Conservation (phyloP, 2,113 vertebrate species). For the Alouatta palliata region DNA sequence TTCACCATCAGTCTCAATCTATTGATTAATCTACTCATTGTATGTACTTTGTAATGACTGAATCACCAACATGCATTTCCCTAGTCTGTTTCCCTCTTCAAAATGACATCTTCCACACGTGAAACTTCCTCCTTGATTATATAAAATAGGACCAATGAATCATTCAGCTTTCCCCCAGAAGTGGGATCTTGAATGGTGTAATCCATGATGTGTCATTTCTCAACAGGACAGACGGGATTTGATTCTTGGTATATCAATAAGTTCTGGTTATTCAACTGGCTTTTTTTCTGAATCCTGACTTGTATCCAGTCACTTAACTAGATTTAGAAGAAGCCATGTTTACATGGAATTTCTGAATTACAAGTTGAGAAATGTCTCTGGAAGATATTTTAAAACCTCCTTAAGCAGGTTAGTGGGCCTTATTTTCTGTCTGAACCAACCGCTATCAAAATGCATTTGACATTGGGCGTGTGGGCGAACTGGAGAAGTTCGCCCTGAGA, state of each 20-base stretch:
- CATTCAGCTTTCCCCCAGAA: not conserved
- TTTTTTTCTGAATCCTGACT: slow-evolving; percentile 48
- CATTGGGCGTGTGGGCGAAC: not conserved
- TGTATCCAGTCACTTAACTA: slow-evolving; percentile 2
- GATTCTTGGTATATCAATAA: slow-evolving; percentile 1
- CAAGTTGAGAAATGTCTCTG: slow-evolving; percentile 21
- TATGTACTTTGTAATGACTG: not conserved
- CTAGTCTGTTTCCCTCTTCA: not conserved
- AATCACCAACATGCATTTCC: not conserved
- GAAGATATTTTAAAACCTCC: slow-evolving; percentile 42
- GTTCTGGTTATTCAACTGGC: not conserved
- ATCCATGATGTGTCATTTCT: not conserved
- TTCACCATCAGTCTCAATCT: not conserved
- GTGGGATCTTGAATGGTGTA: not conserved
- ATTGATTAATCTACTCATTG: not conserved
- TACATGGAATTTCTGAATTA: slow-evolving; percentile 32
- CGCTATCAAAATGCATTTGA: not conserved
- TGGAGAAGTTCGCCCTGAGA: slow-evolving; percentile 20
- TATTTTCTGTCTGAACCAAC: not conserved
- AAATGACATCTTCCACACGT: not conserved
- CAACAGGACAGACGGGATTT: not conserved
- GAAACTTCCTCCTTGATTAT: not conserved
- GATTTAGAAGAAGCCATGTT: not conserved
- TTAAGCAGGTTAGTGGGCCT: slow-evolving; percentile 51
- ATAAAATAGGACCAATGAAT: not conserved